These are phyloP conservation scores for Rhadina sibilatrix DNA, from an alignment of 2,113 vertebrate genomes.

Conservation along the genomic window DNA sequence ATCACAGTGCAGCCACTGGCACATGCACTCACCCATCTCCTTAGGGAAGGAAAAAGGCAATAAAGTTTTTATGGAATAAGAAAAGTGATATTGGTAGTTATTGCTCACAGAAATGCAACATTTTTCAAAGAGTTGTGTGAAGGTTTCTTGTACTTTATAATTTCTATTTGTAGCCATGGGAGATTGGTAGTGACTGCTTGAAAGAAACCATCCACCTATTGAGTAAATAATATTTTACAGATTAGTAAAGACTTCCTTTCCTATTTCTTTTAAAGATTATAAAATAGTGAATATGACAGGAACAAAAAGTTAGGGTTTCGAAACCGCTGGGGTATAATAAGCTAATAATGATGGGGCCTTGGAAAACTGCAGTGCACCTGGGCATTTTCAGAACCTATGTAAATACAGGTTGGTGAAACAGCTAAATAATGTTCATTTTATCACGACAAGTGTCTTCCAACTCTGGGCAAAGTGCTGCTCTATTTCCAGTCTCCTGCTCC, in stretches of 20 bases:
- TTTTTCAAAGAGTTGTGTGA: background rate
- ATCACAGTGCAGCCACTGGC: background rate
- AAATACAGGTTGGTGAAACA: background rate
- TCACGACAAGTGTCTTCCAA: background rate
- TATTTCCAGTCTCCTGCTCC: background rate
- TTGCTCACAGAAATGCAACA: background rate
- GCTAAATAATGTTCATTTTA: background rate
- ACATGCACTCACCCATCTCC: fast-evolving
- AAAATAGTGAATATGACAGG: background rate
- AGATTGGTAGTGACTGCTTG: background rate
- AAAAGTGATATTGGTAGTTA: background rate
- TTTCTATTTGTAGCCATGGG: background rate
- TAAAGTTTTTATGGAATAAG: background rate
- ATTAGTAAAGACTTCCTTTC: background rate
- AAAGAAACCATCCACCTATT: background rate
- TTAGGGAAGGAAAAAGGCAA: background rate
- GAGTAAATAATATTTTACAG: slow-evolving; percentile 42
- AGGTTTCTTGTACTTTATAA: background rate
- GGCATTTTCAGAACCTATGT: background rate
- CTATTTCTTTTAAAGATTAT: background rate
- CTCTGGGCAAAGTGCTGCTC: background rate
- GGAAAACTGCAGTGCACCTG: background rate
- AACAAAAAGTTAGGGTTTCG: background rate
- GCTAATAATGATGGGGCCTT: background rate
- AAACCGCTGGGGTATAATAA: background rate